Base-by-base conservation (phyloP, 2,888 invertebrate genomes). In the Hypena proboscidalis region DNA sequence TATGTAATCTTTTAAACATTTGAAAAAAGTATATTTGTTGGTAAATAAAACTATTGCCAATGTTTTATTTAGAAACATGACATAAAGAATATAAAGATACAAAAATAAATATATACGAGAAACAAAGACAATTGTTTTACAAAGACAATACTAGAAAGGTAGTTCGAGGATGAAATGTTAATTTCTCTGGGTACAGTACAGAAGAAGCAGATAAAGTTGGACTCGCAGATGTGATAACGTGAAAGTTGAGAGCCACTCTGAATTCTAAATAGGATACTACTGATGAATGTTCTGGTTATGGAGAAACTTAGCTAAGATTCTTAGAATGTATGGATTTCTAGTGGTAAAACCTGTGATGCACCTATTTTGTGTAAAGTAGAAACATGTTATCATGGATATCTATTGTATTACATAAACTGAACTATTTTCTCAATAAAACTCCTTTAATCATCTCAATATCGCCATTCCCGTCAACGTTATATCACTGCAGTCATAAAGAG, bases 141-240 rank as follows among this genome's bases (percentile, higher is more conserved):
- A 38, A 31, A 40, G 32, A 29, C 25, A 17, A 27, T 29, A 8
- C 8, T 29, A 8, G 4, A 5, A 5, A 27, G 33, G 36, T 29
- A 23, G 45, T 46, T 45, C 41, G 14, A 58, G 27, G 44, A 47
- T 51, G 62, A 58, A 58, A 25, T 6, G 10, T 52, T 57, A 61
- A 66, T 67, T 51, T 47, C 40, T 48, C 56, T 43, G 23, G 37
- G 53, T 54, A 49, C 53, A 63, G 62, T 71, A 75, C 69, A 74
- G 71, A 75, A 76, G 73, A 74, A 67, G 59, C 56, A 72, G 70
- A 76, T 75, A 74, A 77, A 80, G 72, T 72, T 74, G 57, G 53
- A 71, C 66, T 69, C 70, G 70, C 72, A 69, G 65, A 72, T 41
- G 71, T 65, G 67, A 75, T 80, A 80, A 77, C 76, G 77, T 72